These are phyloP conservation scores for Tinea trinotella DNA, from an alignment of 2,888 invertebrate species.

Conservation along the genomic window DNA sequence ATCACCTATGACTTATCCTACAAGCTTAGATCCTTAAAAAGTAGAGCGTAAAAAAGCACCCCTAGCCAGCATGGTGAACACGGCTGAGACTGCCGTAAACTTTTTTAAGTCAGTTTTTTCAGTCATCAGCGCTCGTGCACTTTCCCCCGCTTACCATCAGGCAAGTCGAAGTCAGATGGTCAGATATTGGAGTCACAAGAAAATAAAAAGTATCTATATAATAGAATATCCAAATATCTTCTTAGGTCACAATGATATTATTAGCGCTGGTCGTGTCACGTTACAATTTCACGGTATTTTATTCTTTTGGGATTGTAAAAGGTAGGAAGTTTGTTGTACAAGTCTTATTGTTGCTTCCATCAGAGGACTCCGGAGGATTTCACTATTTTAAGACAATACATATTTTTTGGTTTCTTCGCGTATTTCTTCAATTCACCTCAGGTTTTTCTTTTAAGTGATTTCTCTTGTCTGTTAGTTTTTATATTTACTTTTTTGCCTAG, in stretches of 20 bases:
- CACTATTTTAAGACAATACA: slow-evolving; percentile 11
- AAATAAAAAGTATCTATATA: not conserved
- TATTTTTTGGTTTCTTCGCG: not conserved
- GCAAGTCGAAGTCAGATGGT: no score
- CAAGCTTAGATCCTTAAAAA: no score
- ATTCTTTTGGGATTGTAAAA: slow-evolving; percentile 13
- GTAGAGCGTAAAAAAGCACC: no score
- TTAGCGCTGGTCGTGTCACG: not conserved
- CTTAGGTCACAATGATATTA: slow-evolving; percentile 9
- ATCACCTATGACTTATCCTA: no score
- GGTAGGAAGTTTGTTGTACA: slow-evolving; percentile 15
- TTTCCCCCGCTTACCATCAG: no score
- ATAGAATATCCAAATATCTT: not conserved
- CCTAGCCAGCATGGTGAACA: no score
- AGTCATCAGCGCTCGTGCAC: no score
- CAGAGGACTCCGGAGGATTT: slow-evolving; percentile 9
- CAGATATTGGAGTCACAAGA: no score
- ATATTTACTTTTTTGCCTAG: no score
- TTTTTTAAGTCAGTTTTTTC: no score
- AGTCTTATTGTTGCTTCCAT: slow-evolving; percentile 9
- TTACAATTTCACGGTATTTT: slow-evolving; percentile 9
- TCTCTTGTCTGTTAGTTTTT: no score
- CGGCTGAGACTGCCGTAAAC: no score
- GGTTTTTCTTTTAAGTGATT: not conserved
- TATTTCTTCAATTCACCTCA: not conserved